phyloP scores from a whole-genome alignment of 2,113 vertebrate species.

The Ifrita kowaldi region DNA sequence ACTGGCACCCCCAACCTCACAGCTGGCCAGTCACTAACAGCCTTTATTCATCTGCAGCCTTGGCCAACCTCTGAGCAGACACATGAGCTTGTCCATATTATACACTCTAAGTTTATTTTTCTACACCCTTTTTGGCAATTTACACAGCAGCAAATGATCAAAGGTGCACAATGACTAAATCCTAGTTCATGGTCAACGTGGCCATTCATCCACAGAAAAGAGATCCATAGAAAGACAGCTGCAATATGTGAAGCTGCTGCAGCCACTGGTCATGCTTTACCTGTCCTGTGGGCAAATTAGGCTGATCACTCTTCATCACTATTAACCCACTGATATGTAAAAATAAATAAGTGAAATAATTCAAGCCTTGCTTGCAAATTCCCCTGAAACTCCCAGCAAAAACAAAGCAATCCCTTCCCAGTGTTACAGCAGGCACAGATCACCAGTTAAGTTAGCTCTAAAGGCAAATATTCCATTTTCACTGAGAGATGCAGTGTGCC shows the following conservation, averaged over 20 bases:
- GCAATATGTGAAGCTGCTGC: neutral
- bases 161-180: neutral
- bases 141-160: neutral
- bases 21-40: neutral
- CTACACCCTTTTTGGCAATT: neutral
- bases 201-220: neutral
- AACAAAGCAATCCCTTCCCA: neutral
- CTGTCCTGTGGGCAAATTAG: neutral
- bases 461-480: conserved; percentile 30
- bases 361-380: neutral
- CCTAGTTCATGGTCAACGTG: neutral
- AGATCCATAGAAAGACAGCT: neutral
- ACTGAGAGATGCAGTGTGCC: neutral
- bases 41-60: neutral
- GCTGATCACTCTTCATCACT: neutral
- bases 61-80: neutral
- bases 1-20: neutral
- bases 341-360: neutral
- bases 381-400: neutral
- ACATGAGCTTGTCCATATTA: neutral
- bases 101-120: neutral
- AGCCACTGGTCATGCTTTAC: neutral
- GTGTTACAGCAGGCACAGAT: neutral
- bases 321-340: neutral
- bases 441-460: neutral